Base-by-base conservation (phyloP, 2,888 invertebrate genomes). In the Osmoderma eremita region DNA sequence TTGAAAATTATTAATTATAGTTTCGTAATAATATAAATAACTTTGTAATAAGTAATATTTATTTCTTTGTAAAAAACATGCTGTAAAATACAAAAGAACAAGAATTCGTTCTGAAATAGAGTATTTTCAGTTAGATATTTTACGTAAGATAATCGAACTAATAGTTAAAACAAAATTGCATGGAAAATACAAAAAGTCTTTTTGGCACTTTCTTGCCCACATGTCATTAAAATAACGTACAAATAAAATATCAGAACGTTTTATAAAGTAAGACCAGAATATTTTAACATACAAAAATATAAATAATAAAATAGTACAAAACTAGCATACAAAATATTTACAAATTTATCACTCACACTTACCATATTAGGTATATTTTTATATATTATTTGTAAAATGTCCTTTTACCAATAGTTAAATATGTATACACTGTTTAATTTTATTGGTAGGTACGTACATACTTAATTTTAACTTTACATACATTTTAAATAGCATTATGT, bases 201-300 rank as follows among this genome's bases (percentile, higher is more conserved):
- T 74, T 75, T 75, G 75, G 75, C 75, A 74, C 74, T 72, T 70
- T 70, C 72, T 69, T 66, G 69, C 65, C 56, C 56, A 18, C 36
- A 24, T 58, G 22, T 42, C 42, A 30, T 22, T 58, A 42, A 58
- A 56, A 30, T 30, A 58, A 30, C 42, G 24, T 8, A 49, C 18
- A 62, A 18, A 62, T 20, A n/a, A 22, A 30, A 64, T 24, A 51
- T 49, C 48, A 49, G 45, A 36, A 45, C 22, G 22, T 18, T 64
- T 63, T 63, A 63, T 18, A 30, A 39, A n/a, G 6, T 45, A 77
- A 74, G 77, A 78, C 76, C 77, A 79, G 77, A 78, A 77, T 76
- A 74, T 70, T 75, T 70, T 72, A 71, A 70, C 72, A 70, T 70
- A 69, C 70, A 73, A 72, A 73, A 75, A 75, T 73, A 72, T 70